Evolutionary conservation across 2,113 vertebrate species (phyloP).

Genomic region (Pitta sordida): DNA sequence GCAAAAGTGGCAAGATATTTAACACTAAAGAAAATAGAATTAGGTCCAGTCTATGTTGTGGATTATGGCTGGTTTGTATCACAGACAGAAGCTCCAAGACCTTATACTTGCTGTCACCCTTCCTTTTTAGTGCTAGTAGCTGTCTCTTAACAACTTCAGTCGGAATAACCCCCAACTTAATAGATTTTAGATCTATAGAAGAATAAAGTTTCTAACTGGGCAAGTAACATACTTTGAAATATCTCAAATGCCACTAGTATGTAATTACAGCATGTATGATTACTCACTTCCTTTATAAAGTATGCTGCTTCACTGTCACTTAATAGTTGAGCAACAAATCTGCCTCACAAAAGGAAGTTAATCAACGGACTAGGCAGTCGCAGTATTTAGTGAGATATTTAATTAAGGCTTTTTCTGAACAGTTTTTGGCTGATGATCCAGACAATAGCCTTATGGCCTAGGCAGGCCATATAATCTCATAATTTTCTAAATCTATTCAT

Average conservation of each 20-base stretch:
- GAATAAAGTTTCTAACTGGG: background rate
- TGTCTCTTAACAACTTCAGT: background rate
- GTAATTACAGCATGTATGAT: background rate
- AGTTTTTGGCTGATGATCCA: background rate
- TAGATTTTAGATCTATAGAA: background rate
- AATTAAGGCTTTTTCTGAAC: background rate
- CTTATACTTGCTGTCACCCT: background rate
- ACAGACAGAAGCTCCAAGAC: background rate
- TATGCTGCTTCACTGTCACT: background rate
- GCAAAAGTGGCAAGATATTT: background rate
- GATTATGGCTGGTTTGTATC: background rate
- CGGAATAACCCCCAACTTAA: background rate
- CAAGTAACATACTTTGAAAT: background rate
- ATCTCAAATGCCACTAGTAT: background rate
- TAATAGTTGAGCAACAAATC: background rate
- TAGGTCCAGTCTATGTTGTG: background rate
- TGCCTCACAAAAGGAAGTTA: background rate
- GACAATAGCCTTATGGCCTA: background rate
- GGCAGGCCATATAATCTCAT: background rate
- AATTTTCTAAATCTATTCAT: background rate
- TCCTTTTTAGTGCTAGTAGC: background rate
- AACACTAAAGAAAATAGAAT: background rate
- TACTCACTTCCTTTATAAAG: background rate
- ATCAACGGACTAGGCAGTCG: background rate
- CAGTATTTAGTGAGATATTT: background rate